A percentile compares a stretch with the other conserved stretches of the same genome.
These are phyloP conservation scores for Amphiura filiformis DNA, from an alignment of 35 echinoderm and acorn worm genomes.

Conservation along the genomic window DNA sequence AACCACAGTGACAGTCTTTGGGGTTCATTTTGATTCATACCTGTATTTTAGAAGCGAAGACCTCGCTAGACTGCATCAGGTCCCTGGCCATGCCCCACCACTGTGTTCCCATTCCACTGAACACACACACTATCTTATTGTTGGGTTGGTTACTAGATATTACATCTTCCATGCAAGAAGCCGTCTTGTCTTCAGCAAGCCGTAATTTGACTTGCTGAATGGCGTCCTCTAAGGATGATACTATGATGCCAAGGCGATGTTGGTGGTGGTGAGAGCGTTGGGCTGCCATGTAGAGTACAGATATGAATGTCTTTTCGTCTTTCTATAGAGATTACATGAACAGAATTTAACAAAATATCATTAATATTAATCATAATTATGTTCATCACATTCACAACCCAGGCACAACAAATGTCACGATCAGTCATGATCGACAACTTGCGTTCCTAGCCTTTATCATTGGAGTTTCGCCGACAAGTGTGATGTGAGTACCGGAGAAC, in stretches of 20 bases:
- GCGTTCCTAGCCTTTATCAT: no score
- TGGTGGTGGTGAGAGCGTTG: constrained; percentile 43
- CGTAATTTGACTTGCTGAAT: background rate
- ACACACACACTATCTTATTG: constrained; percentile 44
- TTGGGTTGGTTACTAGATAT: background rate
- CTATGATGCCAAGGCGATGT: constrained; percentile 31
- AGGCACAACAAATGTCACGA: no score
- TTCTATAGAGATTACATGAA: no score
- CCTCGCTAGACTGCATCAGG: constrained; percentile 28
- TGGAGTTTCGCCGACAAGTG: no score
- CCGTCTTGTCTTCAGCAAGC: background rate
- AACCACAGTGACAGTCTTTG: no score
- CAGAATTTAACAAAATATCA: no score
- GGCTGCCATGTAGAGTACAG: constrained; percentile 36
- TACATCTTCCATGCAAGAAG: constrained; percentile 17
- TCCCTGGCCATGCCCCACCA: constrained; percentile 83
- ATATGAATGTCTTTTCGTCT: no score
- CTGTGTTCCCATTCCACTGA: constrained; percentile 83
- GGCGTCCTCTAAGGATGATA: constrained; percentile 24
- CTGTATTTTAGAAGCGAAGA: constrained; percentile 43
- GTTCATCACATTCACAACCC: no score
- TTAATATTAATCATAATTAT: no score
- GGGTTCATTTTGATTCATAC: no score
- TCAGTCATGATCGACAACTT: no score
- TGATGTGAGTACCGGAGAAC: no score